A percentile compares a stretch with the other conserved stretches of the same genome.
Evolutionary conservation across 2,888 invertebrate species (phyloP).

Genomic region (Heliconius aoede): DNA sequence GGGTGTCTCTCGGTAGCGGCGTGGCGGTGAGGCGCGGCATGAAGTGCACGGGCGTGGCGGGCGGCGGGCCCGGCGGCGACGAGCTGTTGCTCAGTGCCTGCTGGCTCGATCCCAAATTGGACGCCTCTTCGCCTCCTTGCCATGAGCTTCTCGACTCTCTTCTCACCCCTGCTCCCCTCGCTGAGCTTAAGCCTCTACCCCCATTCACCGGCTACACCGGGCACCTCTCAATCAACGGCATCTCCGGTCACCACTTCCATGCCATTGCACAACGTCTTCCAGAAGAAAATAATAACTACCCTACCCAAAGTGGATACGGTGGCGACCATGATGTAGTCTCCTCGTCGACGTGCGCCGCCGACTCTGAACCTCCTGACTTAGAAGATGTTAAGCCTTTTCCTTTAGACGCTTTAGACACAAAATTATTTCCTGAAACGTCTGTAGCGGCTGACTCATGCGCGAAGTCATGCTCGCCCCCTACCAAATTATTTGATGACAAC

Average conservation of each 20-base stretch:
- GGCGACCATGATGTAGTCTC: slow-evolving; percentile 89
- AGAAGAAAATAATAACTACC: slow-evolving; percentile 89
- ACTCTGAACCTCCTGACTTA: slow-evolving; percentile 84
- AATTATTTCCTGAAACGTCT: slow-evolving; percentile 78
- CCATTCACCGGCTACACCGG: slow-evolving; percentile 94
- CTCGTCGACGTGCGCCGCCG: slow-evolving; percentile 88
- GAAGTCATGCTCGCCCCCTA: slow-evolving; percentile 79
- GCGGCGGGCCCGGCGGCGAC: slow-evolving; percentile 84
- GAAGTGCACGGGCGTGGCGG: slow-evolving; percentile 82
- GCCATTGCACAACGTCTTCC: slow-evolving; percentile 90
- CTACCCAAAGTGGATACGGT: slow-evolving; percentile 85
- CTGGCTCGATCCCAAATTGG: slow-evolving; percentile 87
- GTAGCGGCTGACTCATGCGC: slow-evolving; percentile 83
- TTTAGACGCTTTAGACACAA: slow-evolving; percentile 80
- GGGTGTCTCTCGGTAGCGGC: slow-evolving; percentile 74
- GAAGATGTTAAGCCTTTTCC: slow-evolving; percentile 85
- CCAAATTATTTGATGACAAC: slow-evolving; percentile 78
- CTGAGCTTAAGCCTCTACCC: slow-evolving; percentile 91
- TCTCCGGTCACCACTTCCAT: slow-evolving; percentile 94
- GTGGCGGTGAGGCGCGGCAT: slow-evolving; percentile 81
- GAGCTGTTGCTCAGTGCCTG: slow-evolving; percentile 88
- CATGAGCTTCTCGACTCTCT: slow-evolving; percentile 89
- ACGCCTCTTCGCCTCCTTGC: slow-evolving; percentile 75
- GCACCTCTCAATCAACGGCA: slow-evolving; percentile 93
- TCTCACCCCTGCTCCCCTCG: slow-evolving; percentile 86